These are phyloP conservation scores for Psettodes erumei DNA, from an alignment of 2,113 vertebrate species.

Conservation along the genomic window DNA sequence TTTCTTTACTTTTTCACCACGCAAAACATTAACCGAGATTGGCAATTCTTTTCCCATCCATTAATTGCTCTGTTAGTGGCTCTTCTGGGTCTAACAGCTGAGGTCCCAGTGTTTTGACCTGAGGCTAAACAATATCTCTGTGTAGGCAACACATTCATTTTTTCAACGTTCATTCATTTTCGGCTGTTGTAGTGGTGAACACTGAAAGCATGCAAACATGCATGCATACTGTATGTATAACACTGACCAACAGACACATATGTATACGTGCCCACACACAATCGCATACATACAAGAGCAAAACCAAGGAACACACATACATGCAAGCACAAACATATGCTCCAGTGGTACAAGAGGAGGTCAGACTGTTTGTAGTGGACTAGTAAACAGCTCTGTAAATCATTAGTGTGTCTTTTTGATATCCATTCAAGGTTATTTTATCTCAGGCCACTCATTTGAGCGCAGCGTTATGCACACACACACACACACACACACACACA, in stretches of 20 bases:
- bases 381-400: conserved; percentile 64
- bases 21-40: conserved; percentile 23
- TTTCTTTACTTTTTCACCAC: conserved; percentile 10
- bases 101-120: conserved; percentile 37
- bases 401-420: conserved; percentile 44
- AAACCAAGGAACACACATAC: background rate
- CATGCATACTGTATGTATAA: background rate
- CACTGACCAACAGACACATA: background rate
- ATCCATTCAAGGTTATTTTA: conserved; percentile 50
- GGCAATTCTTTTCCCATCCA: conserved; percentile 42
- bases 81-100: conserved; percentile 46
- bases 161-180: conserved; percentile 30
- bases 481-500: background rate
- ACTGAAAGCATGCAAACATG: background rate
- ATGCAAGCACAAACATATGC: background rate
- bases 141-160: conserved; percentile 5
- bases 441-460: conserved; percentile 58
- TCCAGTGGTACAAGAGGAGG: conserved; percentile 4
- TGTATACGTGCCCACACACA: background rate
- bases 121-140: conserved; percentile 45
- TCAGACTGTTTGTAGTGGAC: conserved; percentile 7
- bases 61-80: conserved; percentile 40
- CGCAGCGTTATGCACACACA: background rate
- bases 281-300: background rate
- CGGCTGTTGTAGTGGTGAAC: conserved; percentile 20